Conservation (phyloP, 2,797 vertebrate species). For the Galaxias olidus region DNA sequence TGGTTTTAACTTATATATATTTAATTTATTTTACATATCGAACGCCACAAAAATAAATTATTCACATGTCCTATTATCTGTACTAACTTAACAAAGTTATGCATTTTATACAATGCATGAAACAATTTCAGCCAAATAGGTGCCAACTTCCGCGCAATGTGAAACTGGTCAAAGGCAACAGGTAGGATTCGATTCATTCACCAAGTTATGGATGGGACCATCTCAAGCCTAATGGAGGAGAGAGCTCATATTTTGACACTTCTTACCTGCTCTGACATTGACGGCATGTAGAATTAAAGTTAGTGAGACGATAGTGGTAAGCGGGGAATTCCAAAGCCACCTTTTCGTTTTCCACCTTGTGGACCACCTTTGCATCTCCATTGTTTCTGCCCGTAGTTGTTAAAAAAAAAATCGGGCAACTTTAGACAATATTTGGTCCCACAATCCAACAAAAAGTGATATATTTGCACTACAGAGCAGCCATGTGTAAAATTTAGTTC, state of each 20-base stretch:
- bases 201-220: conserved; percentile 12
- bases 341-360: conserved; percentile 94
- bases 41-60: not conserved
- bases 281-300: conserved; percentile 79
- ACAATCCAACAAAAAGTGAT: conserved; percentile 62
- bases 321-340: conserved; percentile 81
- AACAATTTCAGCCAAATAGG: not conserved
- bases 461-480: conserved; percentile 72
- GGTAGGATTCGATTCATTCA: conserved; percentile 1
- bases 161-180: not conserved
- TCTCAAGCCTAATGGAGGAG: conserved; percentile 2
- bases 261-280: conserved; percentile 90
- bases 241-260: conserved; percentile 2
- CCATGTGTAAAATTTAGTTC: conserved; percentile 74
- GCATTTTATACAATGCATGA: not conserved
- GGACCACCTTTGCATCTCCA: conserved; percentile 89
- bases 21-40: too few species aligned
- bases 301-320: conserved; percentile 71
- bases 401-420: conserved; percentile 65
- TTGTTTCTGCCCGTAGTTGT: conserved; percentile 70
- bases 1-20: too few species aligned
- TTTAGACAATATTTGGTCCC: conserved; percentile 61
- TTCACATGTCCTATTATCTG: not conserved
- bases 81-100: not conserved
- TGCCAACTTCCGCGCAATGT: not conserved